A percentile compares a stretch with the other conserved stretches of the same genome.
Evolutionary conservation across 2,888 invertebrate genomes (phyloP).

Genomic region (Pristionchus entomophagus): DNA sequence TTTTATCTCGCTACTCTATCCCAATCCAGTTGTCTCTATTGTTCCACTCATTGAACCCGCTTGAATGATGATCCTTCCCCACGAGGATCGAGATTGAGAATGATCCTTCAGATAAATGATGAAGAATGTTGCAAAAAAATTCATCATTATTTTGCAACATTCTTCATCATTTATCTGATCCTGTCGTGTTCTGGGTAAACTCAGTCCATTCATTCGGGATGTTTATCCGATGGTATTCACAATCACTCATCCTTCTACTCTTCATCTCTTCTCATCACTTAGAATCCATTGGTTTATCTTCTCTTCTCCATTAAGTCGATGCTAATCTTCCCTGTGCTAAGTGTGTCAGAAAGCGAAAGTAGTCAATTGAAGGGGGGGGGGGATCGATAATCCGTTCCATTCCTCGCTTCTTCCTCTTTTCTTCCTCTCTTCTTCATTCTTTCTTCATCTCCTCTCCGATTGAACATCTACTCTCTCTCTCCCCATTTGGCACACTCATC

Average conservation of each 20-base stretch:
- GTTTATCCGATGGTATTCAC: not conserved
- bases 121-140: no score
- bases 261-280: not conserved
- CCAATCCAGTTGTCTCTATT: conserved; percentile 30
- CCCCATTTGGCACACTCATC: conserved; percentile 42
- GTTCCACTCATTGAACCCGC: conserved; percentile 4
- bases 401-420: not conserved
- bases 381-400: conserved; percentile 32
- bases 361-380: not conserved
- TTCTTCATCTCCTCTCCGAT: not conserved
- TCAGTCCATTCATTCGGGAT: not conserved
- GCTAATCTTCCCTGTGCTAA: conserved; percentile 17
- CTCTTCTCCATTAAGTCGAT: not conserved
- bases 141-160: no score
- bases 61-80: not conserved
- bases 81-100: not conserved
- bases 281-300: not conserved
- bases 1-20: not conserved
- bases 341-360: conserved; percentile 44
- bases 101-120: no score
- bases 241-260: not conserved
- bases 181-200: no score
- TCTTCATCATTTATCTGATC: no score
- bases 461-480: conserved; percentile 37
- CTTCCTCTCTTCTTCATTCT: not conserved